Evolutionary conservation across 2,888 invertebrate genomes (phyloP).

Genomic region (Ormyrus labotus): DNA sequence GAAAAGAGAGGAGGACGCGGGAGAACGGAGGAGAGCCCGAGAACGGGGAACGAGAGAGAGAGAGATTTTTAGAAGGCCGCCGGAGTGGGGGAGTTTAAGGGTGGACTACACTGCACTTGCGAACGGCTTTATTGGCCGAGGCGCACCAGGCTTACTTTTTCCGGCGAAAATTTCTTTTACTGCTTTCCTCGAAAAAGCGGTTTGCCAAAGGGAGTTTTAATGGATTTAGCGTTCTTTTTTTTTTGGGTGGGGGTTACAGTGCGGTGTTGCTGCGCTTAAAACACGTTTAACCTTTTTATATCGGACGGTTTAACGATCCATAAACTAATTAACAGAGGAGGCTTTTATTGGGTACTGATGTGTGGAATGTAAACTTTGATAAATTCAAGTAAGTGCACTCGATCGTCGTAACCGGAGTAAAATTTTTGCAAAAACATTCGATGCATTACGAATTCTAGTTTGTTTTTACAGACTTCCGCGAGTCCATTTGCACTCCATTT

Average conservation of each 20-base stretch:
- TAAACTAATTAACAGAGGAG: background rate
- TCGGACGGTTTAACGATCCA: background rate
- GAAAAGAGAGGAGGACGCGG: constrained; percentile 12
- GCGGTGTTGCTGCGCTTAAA: too few species aligned
- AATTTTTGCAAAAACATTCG: too few species aligned
- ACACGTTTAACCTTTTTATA: background rate
- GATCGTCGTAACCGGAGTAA: too few species aligned
- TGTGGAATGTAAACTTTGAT: too few species aligned
- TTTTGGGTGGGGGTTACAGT: too few species aligned
- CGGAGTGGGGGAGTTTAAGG: constrained; percentile 41
- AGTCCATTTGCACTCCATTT: too few species aligned
- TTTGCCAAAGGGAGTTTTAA: too few species aligned
- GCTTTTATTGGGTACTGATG: background rate
- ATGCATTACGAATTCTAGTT: too few species aligned
- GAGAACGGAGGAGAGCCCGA: constrained; percentile 44
- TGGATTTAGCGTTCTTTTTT: background rate
- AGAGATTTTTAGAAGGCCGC: constrained; percentile 39
- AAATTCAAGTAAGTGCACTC: too few species aligned
- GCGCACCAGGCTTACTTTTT: background rate
- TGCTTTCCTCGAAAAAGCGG: too few species aligned
- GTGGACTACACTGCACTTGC: constrained; percentile 38
- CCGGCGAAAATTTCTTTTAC: too few species aligned
- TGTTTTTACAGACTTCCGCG: too few species aligned
- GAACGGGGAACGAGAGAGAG: background rate
- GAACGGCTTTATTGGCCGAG: constrained; percentile 25